A percentile compares a stretch with the other conserved stretches of the same genome.
Evolutionary conservation across 1,140 invertebrate genomes (phyloP).

Genomic region (Drosophila quadrilineata): DNA sequence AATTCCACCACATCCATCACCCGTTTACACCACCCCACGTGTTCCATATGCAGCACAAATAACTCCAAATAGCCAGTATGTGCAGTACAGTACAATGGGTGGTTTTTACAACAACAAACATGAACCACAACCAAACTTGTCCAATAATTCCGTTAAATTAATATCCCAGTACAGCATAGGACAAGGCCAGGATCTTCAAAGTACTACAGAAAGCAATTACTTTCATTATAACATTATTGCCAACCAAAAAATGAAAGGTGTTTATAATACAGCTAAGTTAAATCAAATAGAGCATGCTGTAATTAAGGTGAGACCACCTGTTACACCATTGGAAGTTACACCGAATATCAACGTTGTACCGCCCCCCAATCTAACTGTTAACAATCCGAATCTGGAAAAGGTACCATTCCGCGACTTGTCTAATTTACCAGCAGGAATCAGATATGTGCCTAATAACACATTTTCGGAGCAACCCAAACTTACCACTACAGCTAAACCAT

Average conservation of each 20-base stretch:
- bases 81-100: slow-evolving; percentile 82
- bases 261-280: slow-evolving; percentile 42
- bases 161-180: slow-evolving; percentile 71
- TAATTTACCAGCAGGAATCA: slow-evolving; percentile 52
- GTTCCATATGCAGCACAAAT: slow-evolving; percentile 39
- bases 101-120: slow-evolving; percentile 82
- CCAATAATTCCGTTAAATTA: slow-evolving; percentile 47
- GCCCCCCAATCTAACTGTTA: slow-evolving; percentile 57
- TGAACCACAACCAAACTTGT: slow-evolving; percentile 19
- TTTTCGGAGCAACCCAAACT: slow-evolving; percentile 32
- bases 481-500: slow-evolving; percentile 30
- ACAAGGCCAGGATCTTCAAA: slow-evolving; percentile 10
- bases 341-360: slow-evolving; percentile 65
- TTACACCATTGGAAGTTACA: slow-evolving; percentile 54
- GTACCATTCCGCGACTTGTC: slow-evolving; percentile 44
- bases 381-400: slow-evolving; percentile 35
- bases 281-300: slow-evolving; percentile 48
- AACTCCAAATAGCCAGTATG: slow-evolving; percentile 80
- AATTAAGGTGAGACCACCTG: slow-evolving; percentile 43
- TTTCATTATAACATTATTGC: slow-evolving; percentile 74
- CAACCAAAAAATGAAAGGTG: slow-evolving; percentile 76
- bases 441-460: slow-evolving; percentile 49
- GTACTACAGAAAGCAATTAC: slow-evolving; percentile 74
- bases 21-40: slow-evolving; percentile 19
- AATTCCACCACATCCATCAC: neutral